These are phyloP conservation scores for Cosmia trapezina DNA, from an alignment of 2,888 invertebrate species.

Conservation along the genomic window DNA sequence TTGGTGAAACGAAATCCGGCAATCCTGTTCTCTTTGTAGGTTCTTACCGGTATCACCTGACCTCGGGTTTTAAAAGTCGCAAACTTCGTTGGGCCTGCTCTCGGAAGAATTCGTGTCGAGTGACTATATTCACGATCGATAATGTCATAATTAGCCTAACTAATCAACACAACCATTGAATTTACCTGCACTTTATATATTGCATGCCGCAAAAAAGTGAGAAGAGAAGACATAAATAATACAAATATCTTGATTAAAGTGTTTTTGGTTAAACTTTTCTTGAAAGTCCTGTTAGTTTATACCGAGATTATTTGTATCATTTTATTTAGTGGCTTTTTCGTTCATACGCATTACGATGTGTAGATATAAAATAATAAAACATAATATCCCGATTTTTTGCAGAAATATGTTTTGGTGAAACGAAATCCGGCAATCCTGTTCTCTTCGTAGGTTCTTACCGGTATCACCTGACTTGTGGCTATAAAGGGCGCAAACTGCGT, in stretches of 20 bases:
- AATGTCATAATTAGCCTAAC: constrained; percentile 4
- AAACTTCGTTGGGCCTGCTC: constrained; percentile 21
- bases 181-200: neutral
- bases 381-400: neutral
- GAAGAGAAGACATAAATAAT: no score
- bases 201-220: no score
- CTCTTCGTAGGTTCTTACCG: constrained; percentile 1
- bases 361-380: neutral
- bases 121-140: constrained; percentile 1
- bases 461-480: constrained; percentile 14
- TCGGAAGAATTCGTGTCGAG: constrained; percentile 16
- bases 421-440: constrained; percentile 7
- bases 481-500: constrained; percentile 11
- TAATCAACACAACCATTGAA: constrained; percentile 25
- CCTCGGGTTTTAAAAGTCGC: constrained; percentile 6
- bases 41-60: constrained; percentile 3
- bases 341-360: neutral
- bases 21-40: constrained; percentile 11
- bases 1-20: neutral
- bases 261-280: no score
- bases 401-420: neutral
- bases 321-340: neutral
- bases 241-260: no score
- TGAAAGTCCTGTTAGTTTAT: neutral
- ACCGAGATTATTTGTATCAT: no score